Base-by-base conservation (phyloP, 2,113 vertebrate species). In the Pachypanchax playfairii region DNA sequence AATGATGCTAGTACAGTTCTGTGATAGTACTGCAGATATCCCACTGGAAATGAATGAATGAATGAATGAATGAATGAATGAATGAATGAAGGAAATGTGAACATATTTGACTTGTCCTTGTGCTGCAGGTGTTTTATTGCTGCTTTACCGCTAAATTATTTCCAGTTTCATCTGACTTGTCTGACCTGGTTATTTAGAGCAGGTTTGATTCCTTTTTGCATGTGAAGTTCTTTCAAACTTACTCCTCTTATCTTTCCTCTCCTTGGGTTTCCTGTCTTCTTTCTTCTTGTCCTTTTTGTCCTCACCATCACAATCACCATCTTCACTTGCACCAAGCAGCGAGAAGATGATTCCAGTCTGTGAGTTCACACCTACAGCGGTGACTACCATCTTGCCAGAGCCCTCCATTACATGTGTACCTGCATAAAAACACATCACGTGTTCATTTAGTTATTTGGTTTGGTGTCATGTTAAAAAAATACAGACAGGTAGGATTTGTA, bases 361-460 rank as follows among this genome's bases (percentile, higher is more conserved):
- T 71, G 97, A 99, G 88, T 98, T 98, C 36, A 96, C 85, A 33
- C 97, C 97, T 20, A 98, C 96, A 47, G 95, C 97, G 21, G 94
- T 97, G 65, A 99, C 96, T 48, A 99, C 65, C 92, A 98, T 95
- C 89, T 94, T 95, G 57, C 96, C 96, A 51, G 97, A 98, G 66
- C 97, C 97, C 89, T 99, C 97, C 96, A 99, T 98, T 38, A 98
- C 96, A 73, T 98, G 96, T 46, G 97, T 99, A 63, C 97, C 97
- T 99, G 43, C 22, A 14, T 17, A 8, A 38, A 38, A 38, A 17
- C 36, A 38, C 1, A 4, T 4, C 14, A 39, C 5, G 17, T 41
- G 17, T 2, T n/a, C 38, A 6, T n/a, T 1, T n/a, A 41, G 38
- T n/a, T 18, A 38, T 24, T 21, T 44, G 49, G 47, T 6, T 0